These are phyloP conservation scores for Thecocarcelia acutangulata DNA, from an alignment of 2,888 invertebrate genomes.

Conservation along the genomic window DNA sequence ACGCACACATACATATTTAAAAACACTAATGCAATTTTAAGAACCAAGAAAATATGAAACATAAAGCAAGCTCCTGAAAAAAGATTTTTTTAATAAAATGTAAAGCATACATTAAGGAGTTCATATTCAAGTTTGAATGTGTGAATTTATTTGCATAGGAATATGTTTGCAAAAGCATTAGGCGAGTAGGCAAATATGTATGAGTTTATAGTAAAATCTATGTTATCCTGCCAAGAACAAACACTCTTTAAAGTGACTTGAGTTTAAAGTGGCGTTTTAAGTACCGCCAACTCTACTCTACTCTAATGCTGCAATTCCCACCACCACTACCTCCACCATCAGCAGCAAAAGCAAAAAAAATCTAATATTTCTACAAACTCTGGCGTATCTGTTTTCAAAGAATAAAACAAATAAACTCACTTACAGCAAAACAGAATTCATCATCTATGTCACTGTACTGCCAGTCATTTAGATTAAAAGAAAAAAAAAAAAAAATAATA, in stretches of 20 bases:
- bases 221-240: constrained; percentile 66
- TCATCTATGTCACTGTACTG: constrained; percentile 65
- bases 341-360: constrained; percentile 9
- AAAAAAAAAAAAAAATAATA: constrained; percentile 9
- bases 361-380: constrained; percentile 21
- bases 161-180: neutral
- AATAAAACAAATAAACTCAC: constrained; percentile 32
- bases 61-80: constrained; percentile 22
- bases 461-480: constrained; percentile 47
- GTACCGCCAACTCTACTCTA: constrained; percentile 53
- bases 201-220: constrained; percentile 58
- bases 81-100: constrained; percentile 45
- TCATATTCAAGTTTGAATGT: neutral
- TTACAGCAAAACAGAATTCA: constrained; percentile 44
- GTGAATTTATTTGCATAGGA: neutral
- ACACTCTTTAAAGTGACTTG: constrained; percentile 62
- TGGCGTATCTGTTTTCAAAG: constrained; percentile 10
- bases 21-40: constrained; percentile 3
- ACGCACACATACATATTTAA: neutral
- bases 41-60: constrained; percentile 5
- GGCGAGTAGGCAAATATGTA: constrained; percentile 13
- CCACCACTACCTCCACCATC: too few relatives aligned
- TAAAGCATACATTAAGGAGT: constrained; percentile 36
- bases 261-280: constrained; percentile 64
- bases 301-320: constrained; percentile 1